phyloP scores from a whole-genome alignment of 2,113 vertebrate species.

The Ictalurus punctatus region DNA sequence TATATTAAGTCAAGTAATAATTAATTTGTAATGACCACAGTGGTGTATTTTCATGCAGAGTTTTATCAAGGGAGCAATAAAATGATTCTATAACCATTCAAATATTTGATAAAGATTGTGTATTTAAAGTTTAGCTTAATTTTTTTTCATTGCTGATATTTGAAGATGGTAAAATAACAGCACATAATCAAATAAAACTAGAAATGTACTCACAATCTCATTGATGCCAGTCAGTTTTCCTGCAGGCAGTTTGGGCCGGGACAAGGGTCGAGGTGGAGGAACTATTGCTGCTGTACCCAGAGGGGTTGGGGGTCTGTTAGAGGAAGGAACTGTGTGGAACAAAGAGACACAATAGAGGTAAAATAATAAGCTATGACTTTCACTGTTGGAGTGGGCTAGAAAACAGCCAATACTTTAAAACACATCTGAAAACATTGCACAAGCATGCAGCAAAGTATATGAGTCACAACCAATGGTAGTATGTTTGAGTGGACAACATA shows the following conservation, averaged over 20 bases:
- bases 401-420: background rate
- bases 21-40: background rate
- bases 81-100: background rate
- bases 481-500: background rate
- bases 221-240: slow-evolving; percentile 93
- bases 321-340: slow-evolving; percentile 66
- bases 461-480: background rate
- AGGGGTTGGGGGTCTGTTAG: slow-evolving; percentile 86
- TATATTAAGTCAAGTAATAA: background rate
- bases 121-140: background rate
- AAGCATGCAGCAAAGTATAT: background rate
- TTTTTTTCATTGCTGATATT: background rate
- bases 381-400: background rate
- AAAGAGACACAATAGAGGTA: background rate
- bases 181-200: background rate
- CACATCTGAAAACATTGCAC: background rate
- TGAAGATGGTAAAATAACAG: background rate
- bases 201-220: slow-evolving; percentile 84
- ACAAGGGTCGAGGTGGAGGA: slow-evolving; percentile 91
- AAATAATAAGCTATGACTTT: background rate
- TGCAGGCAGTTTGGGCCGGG: slow-evolving; percentile 88
- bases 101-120: background rate
- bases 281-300: slow-evolving; percentile 84
- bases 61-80: background rate
- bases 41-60: background rate